Evolutionary conservation across 2,797 vertebrate species (phyloP).

Genomic region (Phyllotis vaccarum): DNA sequence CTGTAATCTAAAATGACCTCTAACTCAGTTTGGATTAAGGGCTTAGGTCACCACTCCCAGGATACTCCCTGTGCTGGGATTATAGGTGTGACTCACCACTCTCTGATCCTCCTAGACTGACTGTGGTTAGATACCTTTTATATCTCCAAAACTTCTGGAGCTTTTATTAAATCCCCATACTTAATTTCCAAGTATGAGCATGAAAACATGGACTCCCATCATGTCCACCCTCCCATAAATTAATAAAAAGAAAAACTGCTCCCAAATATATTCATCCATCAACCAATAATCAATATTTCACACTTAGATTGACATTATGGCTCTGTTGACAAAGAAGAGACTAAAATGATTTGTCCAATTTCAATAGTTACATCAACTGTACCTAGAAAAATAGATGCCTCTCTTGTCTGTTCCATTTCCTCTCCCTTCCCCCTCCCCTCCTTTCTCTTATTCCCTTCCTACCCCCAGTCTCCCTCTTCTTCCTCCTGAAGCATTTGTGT

Average conservation of each 20-base stretch:
- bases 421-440: not conserved
- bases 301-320: not conserved
- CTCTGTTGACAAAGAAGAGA: not conserved
- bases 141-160: too few relatives aligned
- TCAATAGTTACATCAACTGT: not conserved
- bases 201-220: not conserved
- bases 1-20: too few relatives aligned
- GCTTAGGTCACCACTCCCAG: too few relatives aligned
- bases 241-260: not conserved
- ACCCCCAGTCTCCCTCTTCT: not conserved
- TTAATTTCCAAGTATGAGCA: not conserved
- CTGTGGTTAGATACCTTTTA: too few relatives aligned
- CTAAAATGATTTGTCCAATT: slow-evolving; percentile 8
- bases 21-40: too few relatives aligned
- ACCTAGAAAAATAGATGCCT: not conserved
- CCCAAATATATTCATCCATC: not conserved
- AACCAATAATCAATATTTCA: not conserved
- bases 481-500: not conserved
- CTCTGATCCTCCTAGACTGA: too few relatives aligned
- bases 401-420: not conserved
- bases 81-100: too few relatives aligned
- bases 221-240: not conserved
- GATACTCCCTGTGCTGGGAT: too few relatives aligned
- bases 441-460: not conserved
- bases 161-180: too few relatives aligned